phyloP scores from a whole-genome alignment of 2,113 vertebrate genomes.

The Cervus canadensis region DNA sequence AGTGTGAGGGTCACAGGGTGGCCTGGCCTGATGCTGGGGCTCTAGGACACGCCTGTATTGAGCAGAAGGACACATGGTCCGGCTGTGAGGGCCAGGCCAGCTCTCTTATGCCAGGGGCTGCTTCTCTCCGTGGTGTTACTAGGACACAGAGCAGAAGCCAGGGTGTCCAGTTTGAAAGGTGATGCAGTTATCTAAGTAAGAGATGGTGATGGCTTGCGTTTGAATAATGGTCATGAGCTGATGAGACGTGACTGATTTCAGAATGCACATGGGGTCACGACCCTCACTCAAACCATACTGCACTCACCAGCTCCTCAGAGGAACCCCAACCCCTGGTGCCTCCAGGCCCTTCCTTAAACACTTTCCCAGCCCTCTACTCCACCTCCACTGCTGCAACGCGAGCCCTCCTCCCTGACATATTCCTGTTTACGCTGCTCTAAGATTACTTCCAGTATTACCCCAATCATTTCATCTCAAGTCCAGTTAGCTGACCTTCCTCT shows the following conservation, averaged over 20 bases:
- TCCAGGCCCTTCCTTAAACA: background rate
- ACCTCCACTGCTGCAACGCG: background rate
- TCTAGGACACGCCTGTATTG: background rate
- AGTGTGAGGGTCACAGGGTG: background rate
- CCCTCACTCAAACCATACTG: background rate
- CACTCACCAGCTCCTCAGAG: background rate
- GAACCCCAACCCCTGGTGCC: accelerated
- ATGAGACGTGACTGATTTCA: background rate
- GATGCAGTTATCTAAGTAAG: background rate
- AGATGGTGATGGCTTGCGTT: accelerated
- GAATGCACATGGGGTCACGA: accelerated
- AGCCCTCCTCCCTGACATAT: too few species aligned
- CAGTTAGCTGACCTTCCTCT: background rate
- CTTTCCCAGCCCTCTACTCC: background rate
- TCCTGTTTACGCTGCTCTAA: background rate
- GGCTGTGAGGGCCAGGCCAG: background rate
- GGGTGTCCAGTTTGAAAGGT: too few species aligned
- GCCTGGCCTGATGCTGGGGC: background rate
- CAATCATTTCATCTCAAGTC: background rate
- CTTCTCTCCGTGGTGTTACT: background rate
- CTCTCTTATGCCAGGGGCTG: background rate
- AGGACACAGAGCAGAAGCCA: background rate
- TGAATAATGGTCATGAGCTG: accelerated
- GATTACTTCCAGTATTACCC: too few species aligned
- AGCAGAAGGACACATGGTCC: background rate